Base-by-base conservation (phyloP, 2,113 vertebrate genomes). In the Himantopus leucocephalus region DNA sequence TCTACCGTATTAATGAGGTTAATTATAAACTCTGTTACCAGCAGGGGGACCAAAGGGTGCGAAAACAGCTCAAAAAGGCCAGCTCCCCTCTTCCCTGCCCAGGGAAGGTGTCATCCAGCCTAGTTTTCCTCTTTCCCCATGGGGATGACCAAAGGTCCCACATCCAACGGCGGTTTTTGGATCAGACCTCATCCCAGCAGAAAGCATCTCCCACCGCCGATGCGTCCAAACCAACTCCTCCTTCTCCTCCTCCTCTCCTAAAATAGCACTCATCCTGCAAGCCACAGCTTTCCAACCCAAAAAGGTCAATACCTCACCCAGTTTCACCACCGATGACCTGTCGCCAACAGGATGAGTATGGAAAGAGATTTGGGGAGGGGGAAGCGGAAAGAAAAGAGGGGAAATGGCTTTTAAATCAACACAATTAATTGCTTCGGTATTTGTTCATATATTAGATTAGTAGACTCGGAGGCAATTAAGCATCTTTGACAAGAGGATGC, bases 391-490 rank as follows among this genome's bases (percentile, higher is more conserved):
- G 47, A 45, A 43, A 60, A 62, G 43, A 64, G 35, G 26, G 37
- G 21, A 85, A 94, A 95, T 27, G 14, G 37, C 37, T 45, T 87
- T 95, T 74, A 90, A 88, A 94, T 88, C 67, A 94, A 85, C 62
- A 91, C 74, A 75, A 63, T 87, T 89, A 88, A 80, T 91, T 71
- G 74, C 52, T 88, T 87, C 3, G 4, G 32, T 94, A 88, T 77
- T 92, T 90, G 84, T 88, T 92, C 60, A 15, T 77, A 9, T 66
- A 77, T 95, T 91, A 95, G 71, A 83, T 97, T 85, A 95, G 86
- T 47, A 91, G 62, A 79, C 71, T 82, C 0, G 0, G 26, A 87
- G 58, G 70, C 58, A 87, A 79, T 95, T 97, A 91, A 82, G 62
- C 35, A 94, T 79, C 89, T 47, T 74, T 85, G 62, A 73, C 66